These are phyloP conservation scores for Tauraco hartlaubi DNA, from an alignment of 2,797 vertebrate species.

Conservation along the genomic window DNA sequence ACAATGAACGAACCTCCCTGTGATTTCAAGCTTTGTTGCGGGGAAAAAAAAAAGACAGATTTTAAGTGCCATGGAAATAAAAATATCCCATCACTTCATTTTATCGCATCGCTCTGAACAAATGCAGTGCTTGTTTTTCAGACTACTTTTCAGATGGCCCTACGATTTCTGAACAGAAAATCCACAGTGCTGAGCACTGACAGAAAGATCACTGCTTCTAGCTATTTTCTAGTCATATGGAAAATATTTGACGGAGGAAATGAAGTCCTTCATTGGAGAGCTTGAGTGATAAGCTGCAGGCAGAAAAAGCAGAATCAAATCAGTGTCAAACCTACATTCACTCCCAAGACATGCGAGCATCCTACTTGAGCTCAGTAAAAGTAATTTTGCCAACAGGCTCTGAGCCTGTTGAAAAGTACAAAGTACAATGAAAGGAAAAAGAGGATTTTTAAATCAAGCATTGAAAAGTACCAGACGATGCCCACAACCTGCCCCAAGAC, in stretches of 20 bases:
- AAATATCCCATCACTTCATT: not conserved
- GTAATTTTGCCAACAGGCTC: constrained; percentile 21
- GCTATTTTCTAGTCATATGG: constrained; percentile 16
- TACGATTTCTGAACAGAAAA: not conserved
- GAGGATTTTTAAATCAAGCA: not conserved
- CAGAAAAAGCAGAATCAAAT: constrained; percentile 27
- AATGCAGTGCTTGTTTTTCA: not conserved
- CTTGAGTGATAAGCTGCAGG: constrained; percentile 46
- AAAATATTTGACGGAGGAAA: constrained; percentile 41
- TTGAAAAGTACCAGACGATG: not conserved
- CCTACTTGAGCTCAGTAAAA: not conserved
- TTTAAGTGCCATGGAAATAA: not conserved
- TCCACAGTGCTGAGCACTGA: not conserved
- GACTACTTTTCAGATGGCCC: not conserved
- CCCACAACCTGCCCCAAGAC: not conserved
- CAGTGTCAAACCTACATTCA: constrained; percentile 16
- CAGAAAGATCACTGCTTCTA: constrained; percentile 22
- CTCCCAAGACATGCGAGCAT: not conserved
- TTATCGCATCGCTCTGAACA: not conserved
- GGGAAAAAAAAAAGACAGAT: not conserved
- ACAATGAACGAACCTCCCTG: not conserved
- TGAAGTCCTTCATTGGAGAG: constrained; percentile 19
- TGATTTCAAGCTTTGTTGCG: not conserved
- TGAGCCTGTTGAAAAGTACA: not conserved
- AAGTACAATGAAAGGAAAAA: not conserved